Percentiles rank a stretch among this genome's conserved stretches.
Evolutionary conservation across 2,888 invertebrate species (phyloP).

Genomic region (Merodon equestris): DNA sequence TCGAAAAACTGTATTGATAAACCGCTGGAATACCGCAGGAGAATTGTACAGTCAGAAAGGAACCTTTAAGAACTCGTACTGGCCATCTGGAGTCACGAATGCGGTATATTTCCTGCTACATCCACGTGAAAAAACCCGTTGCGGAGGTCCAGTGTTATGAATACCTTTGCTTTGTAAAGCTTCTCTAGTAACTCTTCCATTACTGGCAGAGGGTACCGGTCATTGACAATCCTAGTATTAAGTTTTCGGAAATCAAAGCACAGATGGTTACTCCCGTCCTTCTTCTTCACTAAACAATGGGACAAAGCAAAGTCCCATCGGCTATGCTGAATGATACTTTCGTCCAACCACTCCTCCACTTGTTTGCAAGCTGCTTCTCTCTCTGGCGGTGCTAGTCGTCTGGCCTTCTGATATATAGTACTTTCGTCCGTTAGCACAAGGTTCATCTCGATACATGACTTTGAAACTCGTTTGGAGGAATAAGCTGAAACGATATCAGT

Average conservation of each 20-base stretch:
- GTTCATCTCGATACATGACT: no score
- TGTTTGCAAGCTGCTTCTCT: neutral
- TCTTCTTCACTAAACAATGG: constrained; percentile 20
- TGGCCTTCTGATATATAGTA: neutral
- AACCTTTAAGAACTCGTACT: constrained; percentile 15
- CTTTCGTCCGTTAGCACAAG: neutral
- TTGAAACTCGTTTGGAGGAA: neutral
- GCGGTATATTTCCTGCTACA: constrained; percentile 18
- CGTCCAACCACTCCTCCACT: constrained; percentile 10
- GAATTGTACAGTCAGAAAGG: constrained; percentile 8
- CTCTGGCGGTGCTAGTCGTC: constrained; percentile 2
- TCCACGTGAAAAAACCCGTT: constrained; percentile 20
- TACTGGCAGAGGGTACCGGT: neutral
- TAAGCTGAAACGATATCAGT: constrained; percentile 3
- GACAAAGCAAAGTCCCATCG: constrained; percentile 14
- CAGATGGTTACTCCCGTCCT: neutral
- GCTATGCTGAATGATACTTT: constrained; percentile 8
- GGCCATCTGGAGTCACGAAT: constrained; percentile 12
- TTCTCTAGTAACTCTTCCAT: constrained; percentile 2
- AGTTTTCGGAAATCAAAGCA: neutral
- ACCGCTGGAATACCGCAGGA: constrained; percentile 1
- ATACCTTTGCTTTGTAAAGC: constrained; percentile 12
- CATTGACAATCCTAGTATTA: neutral
- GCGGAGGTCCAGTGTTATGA: constrained; percentile 16
- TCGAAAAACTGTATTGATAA: constrained; percentile 2